Conservation (phyloP, 2,888 invertebrate species). For the Aricia artaxerxes region DNA sequence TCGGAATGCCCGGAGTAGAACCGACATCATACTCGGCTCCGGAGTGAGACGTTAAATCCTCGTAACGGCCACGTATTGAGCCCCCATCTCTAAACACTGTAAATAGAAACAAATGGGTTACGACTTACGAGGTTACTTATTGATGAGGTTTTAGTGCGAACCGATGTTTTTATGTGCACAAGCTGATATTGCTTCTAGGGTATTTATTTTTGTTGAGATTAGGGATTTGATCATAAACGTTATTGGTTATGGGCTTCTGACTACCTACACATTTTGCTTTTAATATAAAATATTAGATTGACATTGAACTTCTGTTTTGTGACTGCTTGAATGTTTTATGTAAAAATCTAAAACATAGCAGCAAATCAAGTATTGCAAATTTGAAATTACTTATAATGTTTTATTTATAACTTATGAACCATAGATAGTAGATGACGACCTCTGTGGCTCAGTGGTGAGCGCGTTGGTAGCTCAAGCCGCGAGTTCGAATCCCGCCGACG, state of each 20-base stretch:
- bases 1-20: constrained; percentile 62
- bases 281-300: not conserved
- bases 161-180: constrained; percentile 15
- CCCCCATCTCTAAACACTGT: constrained; percentile 53
- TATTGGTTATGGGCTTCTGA: not conserved
- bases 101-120: constrained; percentile 59
- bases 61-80: constrained; percentile 66
- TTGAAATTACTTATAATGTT: too few species aligned
- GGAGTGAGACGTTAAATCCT: constrained; percentile 73
- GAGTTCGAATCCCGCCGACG: too few species aligned
- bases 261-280: not conserved
- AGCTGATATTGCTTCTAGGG: not conserved
- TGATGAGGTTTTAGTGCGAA: constrained; percentile 20
- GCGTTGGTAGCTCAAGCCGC: too few species aligned
- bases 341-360: too few species aligned
- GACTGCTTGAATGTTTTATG: not conserved
- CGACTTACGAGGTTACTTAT: constrained; percentile 22
- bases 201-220: constrained; percentile 3
- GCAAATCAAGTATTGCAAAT: too few species aligned
- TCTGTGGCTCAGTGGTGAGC: too few species aligned
- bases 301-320: not conserved
- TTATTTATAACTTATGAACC: too few species aligned
- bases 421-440: too few species aligned
- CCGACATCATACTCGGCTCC: constrained; percentile 53
- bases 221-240: not conserved